A percentile compares a stretch with the other conserved stretches of the same genome.
phyloP scores from a whole-genome alignment of 2,888 invertebrate genomes.

The Phaonia tiefii region DNA sequence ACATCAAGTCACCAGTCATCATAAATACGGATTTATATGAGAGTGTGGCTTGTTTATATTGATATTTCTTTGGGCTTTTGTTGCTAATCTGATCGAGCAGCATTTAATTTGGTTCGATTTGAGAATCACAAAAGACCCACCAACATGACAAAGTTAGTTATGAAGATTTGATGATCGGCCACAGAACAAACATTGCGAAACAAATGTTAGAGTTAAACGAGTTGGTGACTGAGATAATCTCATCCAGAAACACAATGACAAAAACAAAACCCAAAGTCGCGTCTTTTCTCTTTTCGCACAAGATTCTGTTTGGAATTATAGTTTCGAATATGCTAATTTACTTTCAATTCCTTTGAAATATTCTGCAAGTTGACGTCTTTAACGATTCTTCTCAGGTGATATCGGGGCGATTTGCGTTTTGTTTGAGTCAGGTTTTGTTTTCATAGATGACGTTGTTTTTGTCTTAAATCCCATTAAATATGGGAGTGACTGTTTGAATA shows the following conservation, averaged over 20 bases:
- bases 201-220: neutral
- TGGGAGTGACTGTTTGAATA: slow-evolving; percentile 19
- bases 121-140: neutral
- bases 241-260: no score
- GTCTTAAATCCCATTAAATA: slow-evolving; percentile 7
- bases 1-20: slow-evolving; percentile 44
- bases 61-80: slow-evolving; percentile 24
- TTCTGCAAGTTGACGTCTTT: neutral
- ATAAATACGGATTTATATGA: slow-evolving; percentile 51
- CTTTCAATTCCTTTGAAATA: neutral
- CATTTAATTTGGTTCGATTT: slow-evolving; percentile 1
- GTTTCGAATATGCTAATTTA: slow-evolving; percentile 47
- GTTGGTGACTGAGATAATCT: no score
- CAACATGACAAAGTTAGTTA: neutral
- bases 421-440: slow-evolving; percentile 39
- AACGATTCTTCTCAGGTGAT: neutral
- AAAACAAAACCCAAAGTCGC: no score
- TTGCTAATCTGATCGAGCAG: neutral
- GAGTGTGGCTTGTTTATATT: slow-evolving; percentile 28
- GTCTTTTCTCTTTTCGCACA: no score
- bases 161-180: neutral
- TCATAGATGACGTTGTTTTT: neutral
- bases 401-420: slow-evolving; percentile 9
- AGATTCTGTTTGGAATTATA: neutral
- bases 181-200: neutral